Evolutionary conservation across 23 tunicate genomes (phyloP).

Genomic region (Trididemnum clinides): DNA sequence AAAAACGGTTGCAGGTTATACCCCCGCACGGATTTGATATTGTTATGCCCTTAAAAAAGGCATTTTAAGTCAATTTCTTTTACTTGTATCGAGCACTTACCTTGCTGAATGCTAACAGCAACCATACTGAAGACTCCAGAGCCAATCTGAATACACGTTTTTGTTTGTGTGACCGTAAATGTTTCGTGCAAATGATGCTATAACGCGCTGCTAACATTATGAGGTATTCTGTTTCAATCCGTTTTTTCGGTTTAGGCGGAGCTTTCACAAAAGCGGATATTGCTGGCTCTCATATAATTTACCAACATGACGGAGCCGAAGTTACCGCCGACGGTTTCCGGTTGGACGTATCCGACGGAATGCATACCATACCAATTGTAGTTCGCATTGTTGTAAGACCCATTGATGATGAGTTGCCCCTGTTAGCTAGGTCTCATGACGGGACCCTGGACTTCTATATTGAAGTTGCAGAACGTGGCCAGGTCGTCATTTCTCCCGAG

Average conservation of each 20-base stretch:
- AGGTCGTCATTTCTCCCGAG: constrained; percentile 58
- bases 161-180: no score
- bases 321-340: constrained; percentile 58
- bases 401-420: constrained; percentile 84
- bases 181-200: no score
- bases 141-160: no score
- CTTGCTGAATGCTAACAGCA: no score
- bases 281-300: constrained; percentile 52
- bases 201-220: no score
- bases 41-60: no score
- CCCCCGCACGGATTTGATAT: no score
- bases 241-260: constrained; percentile 60
- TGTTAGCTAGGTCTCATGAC: constrained; percentile 56
- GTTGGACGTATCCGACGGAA: constrained; percentile 86
- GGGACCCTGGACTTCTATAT: constrained; percentile 69
- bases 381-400: constrained; percentile 70
- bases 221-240: no score
- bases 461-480: constrained; percentile 70
- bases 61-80: no score
- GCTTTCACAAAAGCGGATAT: constrained; percentile 86
- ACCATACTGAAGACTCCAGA: no score
- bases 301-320: constrained; percentile 80
- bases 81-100: no score
- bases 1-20: no score
- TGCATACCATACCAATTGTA: constrained; percentile 91